These are phyloP conservation scores for Hydriomena furcata DNA, from an alignment of 2,888 invertebrate genomes.

Conservation along the genomic window DNA sequence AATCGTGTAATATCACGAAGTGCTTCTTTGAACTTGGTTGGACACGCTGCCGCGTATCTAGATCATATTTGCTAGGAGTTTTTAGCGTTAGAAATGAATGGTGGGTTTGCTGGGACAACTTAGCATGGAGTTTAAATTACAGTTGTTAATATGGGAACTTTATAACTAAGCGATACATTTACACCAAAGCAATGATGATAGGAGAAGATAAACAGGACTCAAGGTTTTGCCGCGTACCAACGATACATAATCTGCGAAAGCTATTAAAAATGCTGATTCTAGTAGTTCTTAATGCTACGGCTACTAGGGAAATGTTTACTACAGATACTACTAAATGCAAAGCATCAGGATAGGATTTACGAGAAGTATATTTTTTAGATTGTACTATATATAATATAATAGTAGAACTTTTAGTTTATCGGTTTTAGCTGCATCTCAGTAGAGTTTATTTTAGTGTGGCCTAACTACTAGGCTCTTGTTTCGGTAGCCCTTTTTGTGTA, in stretches of 20 bases:
- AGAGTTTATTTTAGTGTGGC: constrained; percentile 7
- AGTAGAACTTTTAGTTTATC: constrained; percentile 2
- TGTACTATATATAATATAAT: neutral
- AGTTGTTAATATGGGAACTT: too few species aligned
- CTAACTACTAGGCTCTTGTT: constrained; percentile 9
- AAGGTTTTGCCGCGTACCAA: neutral
- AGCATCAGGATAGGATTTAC: neutral
- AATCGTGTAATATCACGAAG: too few species aligned
- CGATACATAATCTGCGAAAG: constrained; percentile 4
- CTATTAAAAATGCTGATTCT: too few species aligned
- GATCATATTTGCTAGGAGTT: too few species aligned
- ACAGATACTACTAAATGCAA: constrained; percentile 2
- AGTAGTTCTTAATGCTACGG: too few species aligned
- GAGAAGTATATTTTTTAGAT: neutral
- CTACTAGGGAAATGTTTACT: neutral
- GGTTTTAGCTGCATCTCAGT: constrained; percentile 3
- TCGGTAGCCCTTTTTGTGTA: neutral
- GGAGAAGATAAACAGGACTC: neutral
- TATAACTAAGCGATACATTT: too few species aligned
- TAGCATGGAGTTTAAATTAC: too few species aligned
- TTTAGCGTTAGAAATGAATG: too few species aligned
- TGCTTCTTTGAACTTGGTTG: too few species aligned
- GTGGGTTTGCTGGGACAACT: too few species aligned
- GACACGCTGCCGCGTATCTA: too few species aligned
- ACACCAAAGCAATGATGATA: neutral